Base-by-base conservation (phyloP, 2,113 vertebrate species). In the Chloropsis hardwickii region DNA sequence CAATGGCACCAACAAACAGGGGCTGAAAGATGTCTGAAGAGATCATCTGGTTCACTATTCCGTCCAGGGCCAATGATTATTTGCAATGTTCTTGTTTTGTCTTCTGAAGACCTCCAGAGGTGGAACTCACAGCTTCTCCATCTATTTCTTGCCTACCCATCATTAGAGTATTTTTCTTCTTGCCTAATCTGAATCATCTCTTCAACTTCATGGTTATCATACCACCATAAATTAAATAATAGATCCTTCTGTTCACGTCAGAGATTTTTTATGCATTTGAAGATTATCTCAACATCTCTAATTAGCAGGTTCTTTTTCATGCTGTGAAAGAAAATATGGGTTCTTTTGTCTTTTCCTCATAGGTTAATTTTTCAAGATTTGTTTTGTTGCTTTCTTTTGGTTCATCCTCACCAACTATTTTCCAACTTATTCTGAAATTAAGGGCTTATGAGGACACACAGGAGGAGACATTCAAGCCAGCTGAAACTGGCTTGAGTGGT, bases 231-330 rank as follows among this genome's bases (percentile, higher is more conserved):
- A 73, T 35, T 45, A 9, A 40, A 35, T 50, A 50, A 47, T 2
- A 81, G 1, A 6, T 31, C 10, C 12, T 40, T 33, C 44, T 1
- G 1, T 39, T 74, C 0, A 2, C 20, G 62, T 71, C 39, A 24
- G 28, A 81, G 66, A 33, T 22, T 21, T 56, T 65, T 60, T 54
- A 28, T 2, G 1, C 48, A 47, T 86, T 71, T 66, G 57, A 76
- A 60, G 33, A 39, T 37, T 27, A 40, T 23, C 16, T 40, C 31
- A 28, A n/a, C 37, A 35, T 42, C 17, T 76, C 19, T 35, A 45
- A 61, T 28, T 39, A 66, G 17, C 13, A 80, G 15, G 23, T 57
- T 27, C 12, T 31, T 48, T 42, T 39, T 50, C 4, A 5, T 11
- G 22, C 9, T 71, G 17, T 31, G 61, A 61, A 73, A 79, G 11